Evolutionary conservation across 2,113 vertebrate genomes (phyloP), one percentile per base, ranked within the genome.

Genomic region (Apteryx owenii): DNA sequence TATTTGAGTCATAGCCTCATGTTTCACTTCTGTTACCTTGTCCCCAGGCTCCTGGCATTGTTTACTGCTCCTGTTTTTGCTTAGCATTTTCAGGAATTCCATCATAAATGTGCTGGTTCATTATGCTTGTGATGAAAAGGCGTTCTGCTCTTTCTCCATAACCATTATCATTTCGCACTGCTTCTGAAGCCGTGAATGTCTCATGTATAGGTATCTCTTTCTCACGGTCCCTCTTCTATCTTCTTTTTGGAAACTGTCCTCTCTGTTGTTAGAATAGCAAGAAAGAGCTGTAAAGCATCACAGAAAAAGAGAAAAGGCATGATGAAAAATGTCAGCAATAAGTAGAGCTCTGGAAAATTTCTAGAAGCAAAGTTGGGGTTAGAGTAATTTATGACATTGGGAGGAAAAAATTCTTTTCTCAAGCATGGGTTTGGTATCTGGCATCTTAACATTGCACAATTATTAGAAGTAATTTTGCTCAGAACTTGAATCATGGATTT

Each of bases 201-300:
- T 82, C 4, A 5, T 42, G 10, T 0, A 0, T 31, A 64, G 7
- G 20, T 89, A 3, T 8, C 0, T 46, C 11, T 48, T 44, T 61
- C 60, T 79, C 28, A 46, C 5, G 76, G 18, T 42, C 56, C 17
- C 17, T 60, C 56, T 60, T 40, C 2, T 11, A 6, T 42, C 23
- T n/a, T 38, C 23, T 77, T 80, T 85, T 29, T 61, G 64, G 60
- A 62, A 72, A 36, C 0, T 22, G 33, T 40, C 58, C 10, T 42
- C 4, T 70, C 5, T 87, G 17, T 42, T 44, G 14, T 53, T 81
- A 64, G 40, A 68, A 53, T 26, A 61, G 48, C 21, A 38, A 65
- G 22, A 18, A 51, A 86, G 46, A 79, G 23, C 38, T 73, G 42
- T 65, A 81, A 70, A 80, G 11, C 19, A 19, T 61, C 19, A 11